A percentile compares a stretch with the other conserved stretches of the same genome.
phyloP scores from a whole-genome alignment of 2,888 invertebrate genomes.

The Eueremaeus valkanovi region DNA sequence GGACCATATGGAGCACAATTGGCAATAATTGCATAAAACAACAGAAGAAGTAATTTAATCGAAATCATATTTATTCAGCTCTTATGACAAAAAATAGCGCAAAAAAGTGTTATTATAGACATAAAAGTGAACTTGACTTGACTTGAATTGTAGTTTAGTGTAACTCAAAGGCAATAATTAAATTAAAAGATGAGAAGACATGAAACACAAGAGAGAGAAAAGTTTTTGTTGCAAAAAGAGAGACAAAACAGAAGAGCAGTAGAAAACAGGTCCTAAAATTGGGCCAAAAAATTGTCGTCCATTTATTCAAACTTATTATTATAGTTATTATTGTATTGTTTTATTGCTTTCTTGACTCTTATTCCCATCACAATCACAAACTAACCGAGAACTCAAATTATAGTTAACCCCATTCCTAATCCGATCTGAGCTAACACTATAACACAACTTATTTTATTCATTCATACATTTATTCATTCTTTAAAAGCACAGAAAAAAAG shows the following conservation, averaged over 20 bases:
- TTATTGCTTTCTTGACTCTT: conserved; percentile 8
- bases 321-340: conserved; percentile 26
- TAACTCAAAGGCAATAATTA: neutral
- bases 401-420: conserved; percentile 17
- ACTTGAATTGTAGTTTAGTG: too few species aligned
- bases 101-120: neutral
- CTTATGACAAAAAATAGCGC: neutral
- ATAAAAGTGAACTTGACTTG: conserved; percentile 31
- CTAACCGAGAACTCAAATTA: conserved; percentile 16
- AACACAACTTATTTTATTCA: too few species aligned
- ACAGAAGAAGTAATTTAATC: neutral
- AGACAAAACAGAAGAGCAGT: neutral
- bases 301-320: conserved; percentile 32
- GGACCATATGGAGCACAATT: conserved; percentile 28
- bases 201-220: conserved; percentile 17
- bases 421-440: neutral
- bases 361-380: neutral
- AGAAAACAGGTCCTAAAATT: conserved; percentile 31
- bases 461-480: neutral
- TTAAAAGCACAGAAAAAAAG: neutral
- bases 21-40: neutral
- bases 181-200: conserved; percentile 5
- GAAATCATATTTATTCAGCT: conserved; percentile 8
- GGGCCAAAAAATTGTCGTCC: conserved; percentile 33
- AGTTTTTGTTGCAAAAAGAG: neutral